phyloP scores from a whole-genome alignment of 2,113 vertebrate genomes.

The Sorex fumeus region DNA sequence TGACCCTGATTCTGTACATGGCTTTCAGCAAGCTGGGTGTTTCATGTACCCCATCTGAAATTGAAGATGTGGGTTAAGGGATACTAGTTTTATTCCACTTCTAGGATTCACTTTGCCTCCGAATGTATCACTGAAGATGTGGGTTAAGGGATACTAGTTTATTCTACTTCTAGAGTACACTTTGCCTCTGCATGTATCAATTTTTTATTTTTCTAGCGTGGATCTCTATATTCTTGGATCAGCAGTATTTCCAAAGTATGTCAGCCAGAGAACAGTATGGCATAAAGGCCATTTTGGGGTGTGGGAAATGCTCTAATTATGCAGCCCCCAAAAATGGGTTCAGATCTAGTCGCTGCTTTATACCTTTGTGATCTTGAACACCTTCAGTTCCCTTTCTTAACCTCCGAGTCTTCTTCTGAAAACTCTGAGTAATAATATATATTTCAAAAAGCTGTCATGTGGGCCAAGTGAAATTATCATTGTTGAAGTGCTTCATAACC shows the following conservation, averaged over 20 bases:
- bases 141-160: background rate
- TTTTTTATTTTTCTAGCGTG: background rate
- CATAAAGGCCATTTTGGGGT: background rate
- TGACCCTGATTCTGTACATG: background rate
- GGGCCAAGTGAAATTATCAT: background rate
- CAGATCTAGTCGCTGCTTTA: background rate
- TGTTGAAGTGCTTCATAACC: background rate
- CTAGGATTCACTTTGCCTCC: background rate
- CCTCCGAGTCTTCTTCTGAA: constrained; percentile 38
- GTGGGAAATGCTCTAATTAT: background rate
- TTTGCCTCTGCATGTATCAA: background rate
- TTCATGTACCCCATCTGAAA: background rate
- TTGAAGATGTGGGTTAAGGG: background rate
- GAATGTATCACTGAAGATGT: background rate
- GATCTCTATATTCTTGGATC: background rate
- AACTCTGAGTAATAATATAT: constrained; percentile 15
- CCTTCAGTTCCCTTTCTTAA: constrained; percentile 5
- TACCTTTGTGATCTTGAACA: background rate
- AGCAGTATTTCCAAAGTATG: background rate
- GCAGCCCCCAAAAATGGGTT: background rate
- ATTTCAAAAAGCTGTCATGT: constrained; percentile 22
- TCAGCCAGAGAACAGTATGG: constrained; percentile 12
- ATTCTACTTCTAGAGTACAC: background rate
- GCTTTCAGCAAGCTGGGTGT: background rate
- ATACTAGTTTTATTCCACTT: background rate